Percentiles rank a stretch among this genome's conserved stretches.
phyloP scores from a whole-genome alignment of 2,797 vertebrate species.

The Echeneis naucrates region DNA sequence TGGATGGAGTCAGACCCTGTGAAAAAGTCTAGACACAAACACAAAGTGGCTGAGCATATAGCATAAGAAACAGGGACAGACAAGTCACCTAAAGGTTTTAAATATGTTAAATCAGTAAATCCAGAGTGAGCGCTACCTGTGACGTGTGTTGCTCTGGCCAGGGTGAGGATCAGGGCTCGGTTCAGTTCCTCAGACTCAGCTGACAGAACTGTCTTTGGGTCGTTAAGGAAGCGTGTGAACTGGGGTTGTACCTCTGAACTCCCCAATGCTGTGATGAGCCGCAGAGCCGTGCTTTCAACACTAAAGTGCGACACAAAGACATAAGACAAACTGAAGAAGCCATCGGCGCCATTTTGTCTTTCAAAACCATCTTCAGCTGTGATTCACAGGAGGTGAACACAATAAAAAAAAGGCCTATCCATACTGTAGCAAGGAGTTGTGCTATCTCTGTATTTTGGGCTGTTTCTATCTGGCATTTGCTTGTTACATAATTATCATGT shows the following conservation, averaged over 20 bases:
- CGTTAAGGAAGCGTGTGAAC: conserved; percentile 97
- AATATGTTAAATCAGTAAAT: neutral
- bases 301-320: conserved; percentile 70
- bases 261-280: conserved; percentile 95
- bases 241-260: conserved; percentile 98
- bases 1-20: conserved; percentile 98
- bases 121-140: conserved; percentile 84
- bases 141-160: conserved; percentile 97
- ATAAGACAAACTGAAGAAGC: neutral
- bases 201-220: conserved; percentile 96
- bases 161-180: conserved; percentile 94
- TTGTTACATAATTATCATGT: no score
- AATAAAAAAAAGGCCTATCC: no score
- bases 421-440: neutral
- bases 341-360: neutral
- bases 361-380: neutral
- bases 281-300: conserved; percentile 96
- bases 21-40: conserved; percentile 90
- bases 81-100: neutral
- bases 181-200: conserved; percentile 98
- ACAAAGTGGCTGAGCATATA: neutral
- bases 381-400: neutral
- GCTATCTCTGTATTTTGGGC: no score
- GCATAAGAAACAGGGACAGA: neutral
- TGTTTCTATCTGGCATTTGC: no score